Base-by-base conservation (phyloP, 1,140 invertebrate species). In the Aleiodes sp. region DNA sequence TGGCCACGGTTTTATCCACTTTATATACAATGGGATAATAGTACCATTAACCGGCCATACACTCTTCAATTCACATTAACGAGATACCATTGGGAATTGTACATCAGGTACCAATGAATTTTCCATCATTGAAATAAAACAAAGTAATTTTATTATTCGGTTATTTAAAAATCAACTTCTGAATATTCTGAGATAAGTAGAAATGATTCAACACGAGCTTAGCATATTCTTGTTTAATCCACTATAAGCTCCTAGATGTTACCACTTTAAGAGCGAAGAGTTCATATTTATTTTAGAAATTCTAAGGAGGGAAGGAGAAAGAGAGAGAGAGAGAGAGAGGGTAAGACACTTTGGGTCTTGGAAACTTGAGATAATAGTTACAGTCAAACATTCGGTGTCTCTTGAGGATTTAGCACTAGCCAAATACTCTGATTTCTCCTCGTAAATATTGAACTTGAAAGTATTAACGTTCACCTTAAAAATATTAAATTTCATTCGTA, bases 41-140 rank as follows among this genome's bases (percentile, higher is more conserved):
- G 39, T 16, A 12, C 39, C 39, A 43, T 43, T 43, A 43, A 43
- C 12, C 39, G n/a, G 28, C 26, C 31, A 24, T 46, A 57, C 65
- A 75, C 77, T 79, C 75, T 79, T 79, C 76, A 75, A 78, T 79
- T 74, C 76, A 77, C 75, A 77, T 79, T 79, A 78, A 76, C 65
- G 57, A 35, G 16, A 19, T 60, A 39, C 31, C 56, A 60, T 39
- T 60, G 65, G 65, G 35, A 26, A 28, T 43, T 68, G 65, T 43
- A 41, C 35, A 16, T 43, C 39, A 43, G 39, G 39, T 43, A 43
- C 39, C 19, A 43, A 43, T 43, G 39, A 43, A 43, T 43, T 43
- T 43, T 43, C 39, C n/a, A 16, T 43, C 14, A 43, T 16, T 43
- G n/a, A 43, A n/a, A 7, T 43, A 43, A n/a, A 43, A 43, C 39